Evolutionary conservation across 2,888 invertebrate genomes (phyloP).

Genomic region (Acanthosepion esculentum): DNA sequence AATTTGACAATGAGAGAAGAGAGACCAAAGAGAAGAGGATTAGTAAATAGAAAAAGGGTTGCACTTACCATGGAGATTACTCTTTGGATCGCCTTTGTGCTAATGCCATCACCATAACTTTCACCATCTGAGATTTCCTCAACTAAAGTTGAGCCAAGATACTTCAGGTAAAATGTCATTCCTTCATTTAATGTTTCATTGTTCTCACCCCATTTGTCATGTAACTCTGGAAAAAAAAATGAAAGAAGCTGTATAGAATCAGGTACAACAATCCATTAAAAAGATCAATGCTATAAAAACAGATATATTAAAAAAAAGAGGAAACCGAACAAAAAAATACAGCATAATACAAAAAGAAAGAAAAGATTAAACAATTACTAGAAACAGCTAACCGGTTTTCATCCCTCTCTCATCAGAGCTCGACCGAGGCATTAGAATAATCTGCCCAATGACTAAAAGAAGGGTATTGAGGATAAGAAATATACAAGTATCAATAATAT

Average conservation of each 20-base stretch:
- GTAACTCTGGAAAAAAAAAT: conserved; percentile 60
- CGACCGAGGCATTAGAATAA: too few relatives aligned
- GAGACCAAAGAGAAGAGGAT: neutral
- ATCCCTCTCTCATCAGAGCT: too few relatives aligned
- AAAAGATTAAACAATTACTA: too few relatives aligned
- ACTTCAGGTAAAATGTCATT: conserved; percentile 78
- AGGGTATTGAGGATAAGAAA: too few relatives aligned
- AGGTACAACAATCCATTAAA: too few relatives aligned
- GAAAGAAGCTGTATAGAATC: neutral
- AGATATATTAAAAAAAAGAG: too few relatives aligned
- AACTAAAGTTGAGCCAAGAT: conserved; percentile 85
- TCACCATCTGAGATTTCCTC: conserved; percentile 83
- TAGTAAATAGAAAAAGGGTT: neutral
- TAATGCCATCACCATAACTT: conserved; percentile 80
- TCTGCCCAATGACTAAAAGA: too few relatives aligned
- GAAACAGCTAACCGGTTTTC: too few relatives aligned
- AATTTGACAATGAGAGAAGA: neutral
- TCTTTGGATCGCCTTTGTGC: conserved; percentile 84
- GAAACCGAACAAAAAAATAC: too few relatives aligned
- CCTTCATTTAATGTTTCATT: conserved; percentile 68
- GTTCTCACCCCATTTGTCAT: conserved; percentile 69
- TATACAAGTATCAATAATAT: too few relatives aligned
- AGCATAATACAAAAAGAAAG: too few relatives aligned
- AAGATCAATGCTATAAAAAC: too few relatives aligned
- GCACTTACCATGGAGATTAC: conserved; percentile 81